phyloP scores from a whole-genome alignment of 2,888 invertebrate genomes.

The Caenorhabditis wallacei region DNA sequence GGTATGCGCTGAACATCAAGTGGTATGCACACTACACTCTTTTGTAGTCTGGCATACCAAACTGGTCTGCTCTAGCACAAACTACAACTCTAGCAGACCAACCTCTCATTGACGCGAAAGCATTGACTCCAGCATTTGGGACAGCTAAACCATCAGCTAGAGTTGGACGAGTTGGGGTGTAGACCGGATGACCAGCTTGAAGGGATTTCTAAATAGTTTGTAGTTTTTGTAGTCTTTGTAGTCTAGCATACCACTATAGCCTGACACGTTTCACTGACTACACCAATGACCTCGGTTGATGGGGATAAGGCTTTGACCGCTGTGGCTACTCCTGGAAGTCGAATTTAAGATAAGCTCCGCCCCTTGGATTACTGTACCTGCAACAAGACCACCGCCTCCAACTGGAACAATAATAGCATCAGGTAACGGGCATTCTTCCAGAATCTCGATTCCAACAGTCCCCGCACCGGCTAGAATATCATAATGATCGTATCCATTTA shows the following conservation, averaged over 20 bases:
- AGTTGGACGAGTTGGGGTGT: slow-evolving; percentile 88
- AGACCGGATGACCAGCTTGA: slow-evolving; percentile 87
- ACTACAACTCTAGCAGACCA: too few species aligned
- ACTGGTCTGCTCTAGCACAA: neutral
- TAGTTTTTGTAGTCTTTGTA: slow-evolving; percentile 11
- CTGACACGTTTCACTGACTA: slow-evolving; percentile 93
- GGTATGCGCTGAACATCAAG: neutral
- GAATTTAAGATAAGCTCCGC: neutral
- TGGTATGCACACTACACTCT: neutral
- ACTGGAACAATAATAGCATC: slow-evolving; percentile 94
- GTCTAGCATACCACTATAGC: slow-evolving; percentile 86
- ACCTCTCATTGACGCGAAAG: slow-evolving; percentile 88
- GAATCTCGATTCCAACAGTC: slow-evolving; percentile 93
- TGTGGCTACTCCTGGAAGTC: slow-evolving; percentile 87
- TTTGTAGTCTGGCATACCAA: neutral
- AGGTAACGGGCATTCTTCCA: slow-evolving; percentile 88
- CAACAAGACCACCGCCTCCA: slow-evolving; percentile 93
- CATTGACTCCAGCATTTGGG: slow-evolving; percentile 91
- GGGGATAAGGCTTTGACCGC: slow-evolving; percentile 92
- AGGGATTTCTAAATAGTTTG: slow-evolving; percentile 85
- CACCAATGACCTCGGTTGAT: slow-evolving; percentile 91
- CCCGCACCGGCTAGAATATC: slow-evolving; percentile 96
- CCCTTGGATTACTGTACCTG: slow-evolving; percentile 88
- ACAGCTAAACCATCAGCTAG: slow-evolving; percentile 93
- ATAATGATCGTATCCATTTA: slow-evolving; percentile 90